These are phyloP conservation scores for Coregonus ussuriensis DNA, from an alignment of 2,797 vertebrate genomes.

Conservation along the genomic window DNA sequence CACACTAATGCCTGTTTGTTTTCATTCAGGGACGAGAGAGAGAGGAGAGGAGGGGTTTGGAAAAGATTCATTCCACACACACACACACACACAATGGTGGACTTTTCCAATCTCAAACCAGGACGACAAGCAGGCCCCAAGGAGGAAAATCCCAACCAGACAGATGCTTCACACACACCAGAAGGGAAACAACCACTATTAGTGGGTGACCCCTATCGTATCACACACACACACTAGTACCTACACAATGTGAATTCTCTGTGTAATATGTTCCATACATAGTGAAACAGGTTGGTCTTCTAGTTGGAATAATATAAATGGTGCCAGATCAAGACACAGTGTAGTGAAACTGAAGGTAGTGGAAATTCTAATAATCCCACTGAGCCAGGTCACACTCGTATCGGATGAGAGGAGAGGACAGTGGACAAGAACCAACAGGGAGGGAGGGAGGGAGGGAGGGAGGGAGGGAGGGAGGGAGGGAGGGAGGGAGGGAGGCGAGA, in stretches of 20 bases:
- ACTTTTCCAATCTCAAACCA: not conserved
- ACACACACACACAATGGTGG: not conserved
- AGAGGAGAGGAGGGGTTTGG: conserved; percentile 1
- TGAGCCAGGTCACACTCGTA: conserved; percentile 17
- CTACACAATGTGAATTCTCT: conserved; percentile 16
- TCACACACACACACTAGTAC: conserved; percentile 2
- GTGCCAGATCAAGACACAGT: conserved; percentile 23
- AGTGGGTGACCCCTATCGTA: conserved; percentile 11
- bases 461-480: not conserved
- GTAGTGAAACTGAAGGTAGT: conserved; percentile 5
- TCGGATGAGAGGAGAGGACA: conserved; percentile 19
- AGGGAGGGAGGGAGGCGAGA: no score
- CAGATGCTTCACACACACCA: conserved; percentile 18
- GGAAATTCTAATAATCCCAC: conserved; percentile 33
- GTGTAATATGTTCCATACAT: conserved; percentile 34
- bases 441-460: not conserved
- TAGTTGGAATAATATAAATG: conserved; percentile 20
- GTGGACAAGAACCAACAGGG: not conserved
- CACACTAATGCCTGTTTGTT: conserved; percentile 34
- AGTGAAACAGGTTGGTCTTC: conserved; percentile 18
- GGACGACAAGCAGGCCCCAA: not conserved
- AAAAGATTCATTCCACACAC: not conserved
- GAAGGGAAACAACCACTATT: conserved; percentile 34
- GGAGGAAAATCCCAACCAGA: conserved; percentile 10
- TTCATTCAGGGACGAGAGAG: conserved; percentile 9